phyloP scores from a whole-genome alignment of 2,797 vertebrate species.

The Poeciliopsis presidionis region DNA sequence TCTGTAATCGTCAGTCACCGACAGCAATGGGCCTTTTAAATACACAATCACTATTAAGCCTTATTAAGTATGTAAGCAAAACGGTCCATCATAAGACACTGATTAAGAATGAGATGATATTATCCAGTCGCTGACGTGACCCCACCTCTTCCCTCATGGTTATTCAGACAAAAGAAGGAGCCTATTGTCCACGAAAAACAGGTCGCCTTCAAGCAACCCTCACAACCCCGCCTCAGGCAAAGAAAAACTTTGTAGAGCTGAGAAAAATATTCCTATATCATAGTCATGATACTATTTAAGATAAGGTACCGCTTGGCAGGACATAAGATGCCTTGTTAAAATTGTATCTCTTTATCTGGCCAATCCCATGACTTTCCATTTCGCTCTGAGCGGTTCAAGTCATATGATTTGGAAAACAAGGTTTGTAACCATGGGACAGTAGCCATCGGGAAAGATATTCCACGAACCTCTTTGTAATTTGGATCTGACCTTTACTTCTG shows the following conservation, averaged over 20 bases:
- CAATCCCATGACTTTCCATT: slow-evolving; percentile 62
- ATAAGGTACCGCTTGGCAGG: slow-evolving; percentile 9
- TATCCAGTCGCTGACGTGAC: neutral
- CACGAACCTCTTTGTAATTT: slow-evolving; percentile 28
- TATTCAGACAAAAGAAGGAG: slow-evolving; percentile 2
- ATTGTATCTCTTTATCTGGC: slow-evolving; percentile 40
- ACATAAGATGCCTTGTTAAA: slow-evolving; percentile 37
- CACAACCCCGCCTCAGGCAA: neutral
- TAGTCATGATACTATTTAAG: slow-evolving; percentile 10
- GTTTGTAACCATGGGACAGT: slow-evolving; percentile 56
- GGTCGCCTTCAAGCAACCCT: neutral
- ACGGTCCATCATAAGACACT: neutral
- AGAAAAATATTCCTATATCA: slow-evolving; percentile 4
- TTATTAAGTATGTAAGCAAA: too few species aligned
- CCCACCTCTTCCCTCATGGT: neutral
- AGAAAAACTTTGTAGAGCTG: neutral
- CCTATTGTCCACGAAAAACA: neutral
- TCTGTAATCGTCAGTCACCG: neutral
- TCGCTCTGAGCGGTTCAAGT: slow-evolving; percentile 52
- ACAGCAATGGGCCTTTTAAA: neutral
- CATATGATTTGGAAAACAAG: slow-evolving; percentile 67
- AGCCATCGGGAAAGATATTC: slow-evolving; percentile 16
- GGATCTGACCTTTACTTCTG: slow-evolving; percentile 18
- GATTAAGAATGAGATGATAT: neutral
- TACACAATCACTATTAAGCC: neutral